Percentiles rank a stretch among this genome's conserved stretches.
Evolutionary conservation across 2,113 vertebrate species (phyloP).

Genomic region (human): DNA sequence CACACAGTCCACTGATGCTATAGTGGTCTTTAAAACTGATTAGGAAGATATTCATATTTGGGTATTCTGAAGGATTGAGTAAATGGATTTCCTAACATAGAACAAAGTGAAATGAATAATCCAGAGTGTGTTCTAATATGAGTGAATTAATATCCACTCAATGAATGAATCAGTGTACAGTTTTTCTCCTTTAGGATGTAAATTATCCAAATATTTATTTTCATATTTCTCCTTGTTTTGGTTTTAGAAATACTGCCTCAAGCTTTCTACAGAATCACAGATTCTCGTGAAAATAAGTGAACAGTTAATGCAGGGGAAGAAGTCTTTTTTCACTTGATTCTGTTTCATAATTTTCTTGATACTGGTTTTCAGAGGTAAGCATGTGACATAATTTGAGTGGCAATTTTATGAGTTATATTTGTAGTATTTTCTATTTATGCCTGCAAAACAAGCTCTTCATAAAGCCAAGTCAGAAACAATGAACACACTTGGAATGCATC

Average conservation of each 20-base stretch:
- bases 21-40: background rate
- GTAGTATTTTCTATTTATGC: background rate
- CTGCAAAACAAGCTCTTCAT: background rate
- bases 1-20: background rate
- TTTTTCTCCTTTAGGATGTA: conserved; percentile 18
- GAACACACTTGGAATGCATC: background rate
- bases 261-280: background rate
- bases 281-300: conserved; percentile 48
- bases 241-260: conserved; percentile 36
- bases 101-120: conserved; percentile 37
- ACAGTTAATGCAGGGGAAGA: background rate
- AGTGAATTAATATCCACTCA: conserved; percentile 29
- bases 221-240: conserved; percentile 46
- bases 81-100: background rate
- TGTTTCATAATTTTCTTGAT: conserved; percentile 30
- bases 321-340: background rate
- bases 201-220: conserved; percentile 57
- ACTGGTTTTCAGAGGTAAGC: background rate
- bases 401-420: background rate
- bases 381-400: background rate
- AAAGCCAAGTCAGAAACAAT: background rate
- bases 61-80: background rate
- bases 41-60: background rate
- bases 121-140: background rate
- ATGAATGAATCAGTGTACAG: background rate